phyloP scores from a whole-genome alignment of 1,140 invertebrate genomes.

The Pomacea maculata region DNA sequence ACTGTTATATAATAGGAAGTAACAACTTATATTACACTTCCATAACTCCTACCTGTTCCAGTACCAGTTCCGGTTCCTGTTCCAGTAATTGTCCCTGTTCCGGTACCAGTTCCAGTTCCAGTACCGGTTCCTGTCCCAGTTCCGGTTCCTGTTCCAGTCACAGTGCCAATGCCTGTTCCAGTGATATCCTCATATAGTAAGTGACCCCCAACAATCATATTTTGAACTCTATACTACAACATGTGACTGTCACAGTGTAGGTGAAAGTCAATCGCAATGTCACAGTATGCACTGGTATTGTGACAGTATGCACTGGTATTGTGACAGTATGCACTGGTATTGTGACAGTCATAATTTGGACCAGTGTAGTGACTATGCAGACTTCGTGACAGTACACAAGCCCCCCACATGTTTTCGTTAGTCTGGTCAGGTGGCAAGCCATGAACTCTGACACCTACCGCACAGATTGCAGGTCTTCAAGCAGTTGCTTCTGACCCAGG shows the following conservation, averaged over 20 bases:
- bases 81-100: not conserved
- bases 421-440: too few relatives aligned
- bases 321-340: too few relatives aligned
- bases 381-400: too few relatives aligned
- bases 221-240: not conserved
- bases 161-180: not conserved
- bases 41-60: not conserved
- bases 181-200: too few relatives aligned
- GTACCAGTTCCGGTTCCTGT: not conserved
- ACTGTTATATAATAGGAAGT: not conserved
- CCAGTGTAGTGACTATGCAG: too few relatives aligned
- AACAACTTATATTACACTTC: not conserved
- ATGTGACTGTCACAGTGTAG: not conserved
- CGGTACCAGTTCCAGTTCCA: not conserved
- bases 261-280: too few relatives aligned
- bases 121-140: constrained; percentile 1
- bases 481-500: constrained; percentile 39
- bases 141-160: not conserved
- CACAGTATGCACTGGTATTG: too few relatives aligned
- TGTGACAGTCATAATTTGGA: too few relatives aligned
- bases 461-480: constrained; percentile 29
- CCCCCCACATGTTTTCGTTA: too few relatives aligned
- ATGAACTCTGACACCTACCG: not conserved
- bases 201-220: not conserved
- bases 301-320: too few relatives aligned